Base-by-base conservation (phyloP, 2,113 vertebrate species). In the Uria lomvia region DNA sequence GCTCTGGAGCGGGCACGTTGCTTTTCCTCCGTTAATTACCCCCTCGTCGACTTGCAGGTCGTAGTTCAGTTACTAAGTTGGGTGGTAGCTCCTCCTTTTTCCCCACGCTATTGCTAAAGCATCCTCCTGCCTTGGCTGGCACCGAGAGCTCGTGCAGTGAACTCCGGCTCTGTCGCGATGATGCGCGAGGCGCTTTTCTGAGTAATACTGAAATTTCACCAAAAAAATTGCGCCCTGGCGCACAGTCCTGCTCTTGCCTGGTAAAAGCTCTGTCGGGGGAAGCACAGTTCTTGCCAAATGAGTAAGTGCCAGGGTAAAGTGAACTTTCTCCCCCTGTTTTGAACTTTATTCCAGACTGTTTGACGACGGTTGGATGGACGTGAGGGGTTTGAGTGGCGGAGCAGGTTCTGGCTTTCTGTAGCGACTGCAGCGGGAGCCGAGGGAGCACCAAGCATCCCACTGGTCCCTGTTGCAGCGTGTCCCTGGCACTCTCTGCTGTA, bases 381-480 rank as follows among this genome's bases (percentile, higher is more conserved):
- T 7, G 18, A 42, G 38, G 52, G 34, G 8, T 55, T 40, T 17
- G 67, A 24, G 36, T 18, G 36, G 38, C 43, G 13, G 29, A 30
- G 45, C 2, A 1, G 43, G 59, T 21, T 26, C 52, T 24, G 27
- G 29, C 50, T 36, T 34, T 22, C 27, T 8, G 19, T 4, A 24
- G 42, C 8, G 3, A 20, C 72, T 4, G 38, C 11, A 1, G 76
- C 6, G 19, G 65, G 58, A 58, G n/a, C 56, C 10, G 43, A 36
- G 26, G 59, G 24, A 17, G 45, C 24, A 26, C 19, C 0, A 1
- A 38, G 55, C 62, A 9, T 34, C 34, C 1, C 32, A 1, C 15
- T 2, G 8, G 40, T 27, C 17, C 11, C 47, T n/a, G 0, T 22
- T 6, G 2, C 62, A 24, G 50, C 9, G 1, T 9, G 21, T 43